Evolutionary conservation across 2,113 vertebrate genomes (phyloP).

Genomic region (Nothobranchius kuhntae): DNA sequence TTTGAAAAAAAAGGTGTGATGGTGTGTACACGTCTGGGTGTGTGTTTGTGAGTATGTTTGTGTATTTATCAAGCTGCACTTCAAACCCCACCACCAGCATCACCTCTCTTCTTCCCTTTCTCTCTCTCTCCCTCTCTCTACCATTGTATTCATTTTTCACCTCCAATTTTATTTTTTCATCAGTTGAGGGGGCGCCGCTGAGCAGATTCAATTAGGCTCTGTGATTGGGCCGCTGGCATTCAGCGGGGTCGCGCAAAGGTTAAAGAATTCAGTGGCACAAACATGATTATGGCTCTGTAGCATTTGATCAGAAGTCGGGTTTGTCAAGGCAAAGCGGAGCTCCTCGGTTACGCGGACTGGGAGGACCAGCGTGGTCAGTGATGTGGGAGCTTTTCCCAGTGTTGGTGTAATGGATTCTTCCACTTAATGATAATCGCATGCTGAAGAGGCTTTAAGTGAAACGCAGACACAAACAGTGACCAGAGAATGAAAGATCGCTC

Average conservation of each 20-base stretch:
- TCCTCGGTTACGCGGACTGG: constrained; percentile 37
- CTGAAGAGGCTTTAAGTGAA: constrained; percentile 18
- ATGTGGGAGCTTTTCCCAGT: constrained; percentile 9
- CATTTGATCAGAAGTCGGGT: constrained; percentile 81
- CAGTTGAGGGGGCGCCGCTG: constrained; percentile 66
- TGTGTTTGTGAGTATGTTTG: constrained; percentile 55
- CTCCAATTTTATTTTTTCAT: constrained; percentile 82
- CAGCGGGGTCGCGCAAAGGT: constrained; percentile 82
- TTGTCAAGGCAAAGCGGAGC: constrained; percentile 72
- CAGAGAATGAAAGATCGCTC: neutral
- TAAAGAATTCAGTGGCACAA: constrained; percentile 86
- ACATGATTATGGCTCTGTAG: constrained; percentile 83
- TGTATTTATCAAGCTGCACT: constrained; percentile 60
- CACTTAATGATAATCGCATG: constrained; percentile 35
- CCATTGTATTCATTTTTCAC: constrained; percentile 81
- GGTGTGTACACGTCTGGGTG: constrained; percentile 50
- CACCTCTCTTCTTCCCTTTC: constrained; percentile 8
- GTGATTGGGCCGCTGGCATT: constrained; percentile 84
- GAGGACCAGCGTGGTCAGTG: constrained; percentile 39
- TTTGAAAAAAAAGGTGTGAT: constrained; percentile 63
- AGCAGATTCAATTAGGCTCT: constrained; percentile 84
- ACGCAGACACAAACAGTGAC: constrained; percentile 13
- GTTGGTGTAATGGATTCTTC: constrained; percentile 31
- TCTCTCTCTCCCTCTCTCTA: constrained; percentile 22
- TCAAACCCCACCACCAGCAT: constrained; percentile 5